These are phyloP conservation scores for Muntiacus muntjak DNA, from an alignment of 2,113 vertebrate species.

Conservation along the genomic window DNA sequence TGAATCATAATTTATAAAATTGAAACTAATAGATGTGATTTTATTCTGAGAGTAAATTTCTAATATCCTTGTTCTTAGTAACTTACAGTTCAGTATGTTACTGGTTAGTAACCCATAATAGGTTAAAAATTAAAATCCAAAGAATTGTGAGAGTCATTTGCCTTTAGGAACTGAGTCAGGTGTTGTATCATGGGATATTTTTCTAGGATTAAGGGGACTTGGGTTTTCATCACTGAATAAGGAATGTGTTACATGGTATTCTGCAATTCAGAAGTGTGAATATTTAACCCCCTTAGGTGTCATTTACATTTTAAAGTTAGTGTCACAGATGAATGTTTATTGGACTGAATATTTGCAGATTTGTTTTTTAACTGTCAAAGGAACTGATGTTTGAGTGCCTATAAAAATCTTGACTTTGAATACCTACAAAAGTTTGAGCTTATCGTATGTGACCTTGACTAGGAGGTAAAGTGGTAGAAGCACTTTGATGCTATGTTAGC, in stretches of 20 bases:
- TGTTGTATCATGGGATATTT: not conserved
- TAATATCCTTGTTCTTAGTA: not conserved
- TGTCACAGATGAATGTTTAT: not conserved
- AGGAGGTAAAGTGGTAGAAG: not conserved
- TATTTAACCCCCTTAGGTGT: not conserved
- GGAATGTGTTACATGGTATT: not conserved
- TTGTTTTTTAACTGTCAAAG: not conserved
- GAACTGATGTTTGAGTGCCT: not conserved
- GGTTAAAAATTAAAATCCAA: not conserved
- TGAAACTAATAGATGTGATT: not conserved
- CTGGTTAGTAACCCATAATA: not conserved
- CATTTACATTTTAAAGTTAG: slow-evolving; percentile 2
- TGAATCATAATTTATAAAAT: not conserved
- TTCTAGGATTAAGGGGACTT: not conserved
- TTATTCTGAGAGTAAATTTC: slow-evolving; percentile 7
- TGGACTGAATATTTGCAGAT: not conserved
- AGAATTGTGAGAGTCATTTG: not conserved
- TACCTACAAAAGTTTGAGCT: not conserved
- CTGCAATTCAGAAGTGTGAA: not conserved
- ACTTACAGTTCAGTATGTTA: not conserved
- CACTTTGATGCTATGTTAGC: not conserved
- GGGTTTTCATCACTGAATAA: not conserved
- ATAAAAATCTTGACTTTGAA: not conserved
- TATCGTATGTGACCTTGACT: not conserved
- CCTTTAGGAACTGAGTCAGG: not conserved